phyloP scores from a whole-genome alignment of 2,113 vertebrate species.

The Malaclemys terrapin region DNA sequence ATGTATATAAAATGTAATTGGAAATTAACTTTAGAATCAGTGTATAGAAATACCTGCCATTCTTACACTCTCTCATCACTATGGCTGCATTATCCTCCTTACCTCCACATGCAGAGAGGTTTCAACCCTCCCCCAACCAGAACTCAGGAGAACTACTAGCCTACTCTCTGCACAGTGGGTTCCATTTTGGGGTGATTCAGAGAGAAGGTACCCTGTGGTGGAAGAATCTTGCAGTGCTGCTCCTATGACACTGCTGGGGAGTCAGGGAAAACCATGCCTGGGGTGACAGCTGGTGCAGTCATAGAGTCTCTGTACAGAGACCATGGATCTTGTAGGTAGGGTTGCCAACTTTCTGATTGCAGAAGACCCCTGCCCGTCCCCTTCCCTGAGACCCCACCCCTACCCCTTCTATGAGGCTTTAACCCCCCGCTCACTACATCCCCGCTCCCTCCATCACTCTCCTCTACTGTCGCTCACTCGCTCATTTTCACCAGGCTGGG shows the following conservation, averaged over 20 bases:
- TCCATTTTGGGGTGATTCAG: not conserved
- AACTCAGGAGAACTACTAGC: not conserved
- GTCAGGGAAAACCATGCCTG: not conserved
- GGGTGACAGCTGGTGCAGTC: no score
- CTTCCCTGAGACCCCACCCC: no score
- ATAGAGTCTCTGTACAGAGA: no score
- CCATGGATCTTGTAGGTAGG: no score
- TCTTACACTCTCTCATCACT: not conserved
- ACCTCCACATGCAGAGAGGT: not conserved
- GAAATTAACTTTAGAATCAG: not conserved
- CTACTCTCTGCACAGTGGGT: not conserved
- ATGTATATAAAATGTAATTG: not conserved
- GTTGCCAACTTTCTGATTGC: no score
- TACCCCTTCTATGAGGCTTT: no score
- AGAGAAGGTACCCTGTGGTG: not conserved
- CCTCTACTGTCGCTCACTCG: no score
- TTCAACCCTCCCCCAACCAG: not conserved
- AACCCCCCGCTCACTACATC: no score
- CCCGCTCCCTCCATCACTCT: no score
- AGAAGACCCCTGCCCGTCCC: no score
- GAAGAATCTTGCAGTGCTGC: not conserved
- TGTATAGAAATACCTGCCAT: not conserved
- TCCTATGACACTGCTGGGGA: not conserved
- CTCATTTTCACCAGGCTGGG: no score
- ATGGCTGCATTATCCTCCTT: not conserved